Conservation (phyloP, 2,888 invertebrate species). For the Yponomeuta sedellus region DNA sequence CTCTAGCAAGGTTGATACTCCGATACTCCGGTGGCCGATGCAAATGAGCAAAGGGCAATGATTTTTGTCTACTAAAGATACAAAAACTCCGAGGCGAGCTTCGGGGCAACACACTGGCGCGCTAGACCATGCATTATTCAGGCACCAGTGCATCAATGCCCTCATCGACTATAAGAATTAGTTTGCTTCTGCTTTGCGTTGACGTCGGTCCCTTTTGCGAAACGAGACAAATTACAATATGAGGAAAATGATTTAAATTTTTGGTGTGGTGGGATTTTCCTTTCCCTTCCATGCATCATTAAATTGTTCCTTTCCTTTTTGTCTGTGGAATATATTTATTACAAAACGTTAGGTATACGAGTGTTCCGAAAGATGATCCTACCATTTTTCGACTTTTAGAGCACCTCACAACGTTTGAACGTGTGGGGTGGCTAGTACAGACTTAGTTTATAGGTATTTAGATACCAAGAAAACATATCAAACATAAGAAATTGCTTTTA, state of each 20-base stretch:
- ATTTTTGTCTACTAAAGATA: constrained; percentile 32
- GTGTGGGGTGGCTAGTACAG: too few species aligned
- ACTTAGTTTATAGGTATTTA: too few species aligned
- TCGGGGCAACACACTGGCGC: constrained; percentile 52
- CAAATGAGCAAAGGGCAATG: constrained; percentile 25
- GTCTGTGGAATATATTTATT: too few species aligned
- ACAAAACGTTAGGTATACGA: too few species aligned
- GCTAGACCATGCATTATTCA: constrained; percentile 52
- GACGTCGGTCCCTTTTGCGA: constrained; percentile 30
- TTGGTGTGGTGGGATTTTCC: not conserved
- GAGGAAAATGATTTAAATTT: constrained; percentile 10
- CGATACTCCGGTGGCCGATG: constrained; percentile 15
- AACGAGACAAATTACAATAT: constrained; percentile 18
- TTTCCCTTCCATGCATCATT: not conserved
- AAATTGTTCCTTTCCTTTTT: not conserved
- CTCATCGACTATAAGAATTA: constrained; percentile 29
- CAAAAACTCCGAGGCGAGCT: constrained; percentile 36
- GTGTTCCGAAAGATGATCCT: too few species aligned
- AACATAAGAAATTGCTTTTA: too few species aligned
- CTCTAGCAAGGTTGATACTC: constrained; percentile 16
- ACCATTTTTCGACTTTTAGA: too few species aligned
- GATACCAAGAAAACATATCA: too few species aligned
- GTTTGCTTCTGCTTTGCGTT: constrained; percentile 27
- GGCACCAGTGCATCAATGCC: constrained; percentile 49
- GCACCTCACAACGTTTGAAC: too few species aligned